A percentile compares a stretch with the other conserved stretches of the same genome.
phyloP scores from a whole-genome alignment of 1,140 invertebrate genomes.

The Drosophila littoralis region DNA sequence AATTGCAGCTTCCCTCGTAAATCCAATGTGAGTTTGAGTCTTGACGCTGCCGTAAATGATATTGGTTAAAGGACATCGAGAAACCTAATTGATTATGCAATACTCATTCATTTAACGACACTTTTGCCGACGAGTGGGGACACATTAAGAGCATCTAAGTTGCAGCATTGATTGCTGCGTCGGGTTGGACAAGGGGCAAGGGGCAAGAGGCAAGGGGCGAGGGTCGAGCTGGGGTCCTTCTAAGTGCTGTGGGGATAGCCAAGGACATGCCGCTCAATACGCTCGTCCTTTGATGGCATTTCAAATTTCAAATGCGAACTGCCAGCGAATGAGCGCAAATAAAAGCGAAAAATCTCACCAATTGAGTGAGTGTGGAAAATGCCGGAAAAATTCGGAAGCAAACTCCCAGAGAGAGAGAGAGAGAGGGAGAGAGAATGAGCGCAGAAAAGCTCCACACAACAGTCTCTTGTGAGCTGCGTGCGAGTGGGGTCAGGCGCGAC shows the following conservation, averaged over 20 bases:
- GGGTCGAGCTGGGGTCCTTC: not conserved
- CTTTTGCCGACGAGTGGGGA: slow-evolving; percentile 11
- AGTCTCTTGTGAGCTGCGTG: too few relatives aligned
- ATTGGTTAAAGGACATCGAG: slow-evolving; percentile 21
- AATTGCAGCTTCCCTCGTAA: not conserved
- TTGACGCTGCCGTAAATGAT: not conserved
- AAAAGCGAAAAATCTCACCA: slow-evolving; percentile 73
- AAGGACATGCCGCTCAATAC: slow-evolving; percentile 50
- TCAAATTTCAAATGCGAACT: slow-evolving; percentile 68
- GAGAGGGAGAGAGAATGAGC: not conserved
- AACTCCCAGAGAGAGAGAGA: not conserved
- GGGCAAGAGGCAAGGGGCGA: not conserved
- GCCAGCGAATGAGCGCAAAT: slow-evolving; percentile 68
- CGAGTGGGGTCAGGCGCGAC: not conserved
- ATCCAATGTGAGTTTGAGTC: not conserved
- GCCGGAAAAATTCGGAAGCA: not conserved
- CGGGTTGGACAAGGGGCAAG: not conserved
- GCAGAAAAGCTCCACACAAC: too few relatives aligned
- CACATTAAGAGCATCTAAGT: slow-evolving; percentile 3
- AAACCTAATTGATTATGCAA: slow-evolving; percentile 63
- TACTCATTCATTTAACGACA: slow-evolving; percentile 44
- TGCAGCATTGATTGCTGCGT: not conserved
- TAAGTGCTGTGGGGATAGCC: not conserved
- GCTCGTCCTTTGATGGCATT: slow-evolving; percentile 63
- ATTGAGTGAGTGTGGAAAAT: slow-evolving; percentile 53